Evolutionary conservation across 2,797 vertebrate species (phyloP).

Genomic region (Danio tinwini): DNA sequence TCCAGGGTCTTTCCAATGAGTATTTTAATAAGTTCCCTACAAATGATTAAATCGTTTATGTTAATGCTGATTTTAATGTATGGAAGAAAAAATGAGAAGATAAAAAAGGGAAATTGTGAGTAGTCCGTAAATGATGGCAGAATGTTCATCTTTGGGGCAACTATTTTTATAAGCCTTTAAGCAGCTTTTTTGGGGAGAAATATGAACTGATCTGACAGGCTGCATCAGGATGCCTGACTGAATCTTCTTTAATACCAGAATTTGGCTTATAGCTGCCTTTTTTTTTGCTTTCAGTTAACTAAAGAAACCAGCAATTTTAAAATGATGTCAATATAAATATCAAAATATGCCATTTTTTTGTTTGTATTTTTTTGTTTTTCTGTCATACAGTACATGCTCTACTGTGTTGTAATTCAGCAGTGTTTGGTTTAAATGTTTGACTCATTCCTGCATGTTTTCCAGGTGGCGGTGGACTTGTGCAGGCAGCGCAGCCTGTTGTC

Average conservation of each 20-base stretch:
- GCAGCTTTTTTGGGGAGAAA: background rate
- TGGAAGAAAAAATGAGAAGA: background rate
- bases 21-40: too few species aligned
- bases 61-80: background rate
- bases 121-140: background rate
- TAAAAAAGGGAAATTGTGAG: background rate
- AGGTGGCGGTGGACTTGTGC: slow-evolving; percentile 83
- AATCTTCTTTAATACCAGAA: background rate
- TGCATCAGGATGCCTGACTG: slow-evolving; percentile 19
- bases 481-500: slow-evolving; percentile 80
- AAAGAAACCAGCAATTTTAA: background rate
- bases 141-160: background rate
- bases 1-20: too few species aligned
- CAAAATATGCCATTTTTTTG: background rate
- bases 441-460: slow-evolving; percentile 1
- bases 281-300: background rate
- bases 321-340: background rate
- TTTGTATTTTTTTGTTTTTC: background rate
- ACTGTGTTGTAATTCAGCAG: background rate
- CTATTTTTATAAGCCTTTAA: slow-evolving; percentile 13
- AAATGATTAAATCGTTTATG: too few species aligned
- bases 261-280: background rate
- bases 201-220: background rate
- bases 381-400: background rate
- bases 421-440: background rate